These are phyloP conservation scores for Eretmochelys imbricata DNA, from an alignment of 2,113 vertebrate genomes.

Conservation along the genomic window DNA sequence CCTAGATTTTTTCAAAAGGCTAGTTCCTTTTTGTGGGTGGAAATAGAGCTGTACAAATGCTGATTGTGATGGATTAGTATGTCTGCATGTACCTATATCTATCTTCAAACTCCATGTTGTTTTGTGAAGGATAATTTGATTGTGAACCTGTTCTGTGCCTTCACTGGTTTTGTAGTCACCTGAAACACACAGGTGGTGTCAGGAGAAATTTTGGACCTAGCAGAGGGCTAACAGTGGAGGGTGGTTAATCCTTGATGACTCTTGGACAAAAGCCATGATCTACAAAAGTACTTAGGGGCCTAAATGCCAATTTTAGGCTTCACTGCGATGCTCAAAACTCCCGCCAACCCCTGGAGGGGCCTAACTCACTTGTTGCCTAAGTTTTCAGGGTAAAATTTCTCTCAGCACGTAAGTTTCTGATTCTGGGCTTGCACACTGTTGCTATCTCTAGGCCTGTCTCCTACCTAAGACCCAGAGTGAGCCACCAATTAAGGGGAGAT, in stretches of 20 bases:
- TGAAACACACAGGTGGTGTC: not conserved
- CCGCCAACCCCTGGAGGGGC: not conserved
- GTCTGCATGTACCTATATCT: not conserved
- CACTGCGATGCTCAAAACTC: not conserved
- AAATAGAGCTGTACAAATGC: not conserved
- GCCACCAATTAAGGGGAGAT: too few relatives aligned
- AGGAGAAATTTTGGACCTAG: not conserved
- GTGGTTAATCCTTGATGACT: not conserved
- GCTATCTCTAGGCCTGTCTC: too few relatives aligned
- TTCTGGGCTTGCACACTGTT: too few relatives aligned
- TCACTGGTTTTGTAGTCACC: not conserved
- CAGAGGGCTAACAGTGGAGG: not conserved
- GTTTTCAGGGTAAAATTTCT: too few relatives aligned
- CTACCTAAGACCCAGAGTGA: too few relatives aligned
- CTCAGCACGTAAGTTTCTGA: too few relatives aligned
- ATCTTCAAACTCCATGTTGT: not conserved
- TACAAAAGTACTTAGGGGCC: not conserved
- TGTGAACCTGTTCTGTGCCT: not conserved
- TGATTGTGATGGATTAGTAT: not conserved
- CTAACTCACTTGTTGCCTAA: too few relatives aligned
- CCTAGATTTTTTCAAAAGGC: not conserved
- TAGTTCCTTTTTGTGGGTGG: not conserved
- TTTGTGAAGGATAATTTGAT: not conserved
- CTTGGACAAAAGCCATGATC: not conserved
- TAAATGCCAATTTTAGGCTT: not conserved